A percentile compares a stretch with the other conserved stretches of the same genome.
phyloP scores from a whole-genome alignment of 2,797 vertebrate genomes.

The Spheniscus humboldti region DNA sequence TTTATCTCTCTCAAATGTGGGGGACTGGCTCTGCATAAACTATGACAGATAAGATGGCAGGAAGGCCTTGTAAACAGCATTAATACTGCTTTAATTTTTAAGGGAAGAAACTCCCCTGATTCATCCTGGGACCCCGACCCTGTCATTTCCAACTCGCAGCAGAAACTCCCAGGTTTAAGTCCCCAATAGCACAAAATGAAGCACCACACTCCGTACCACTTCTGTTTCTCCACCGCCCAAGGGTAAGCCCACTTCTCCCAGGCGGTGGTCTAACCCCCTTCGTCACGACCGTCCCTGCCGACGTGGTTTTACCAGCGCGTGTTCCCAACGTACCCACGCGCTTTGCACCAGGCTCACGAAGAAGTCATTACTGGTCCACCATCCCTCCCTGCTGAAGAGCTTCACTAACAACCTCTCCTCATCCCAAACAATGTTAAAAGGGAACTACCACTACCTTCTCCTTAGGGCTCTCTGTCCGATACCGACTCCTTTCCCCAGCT shows the following conservation, averaged over 20 bases:
- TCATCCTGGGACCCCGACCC: not conserved
- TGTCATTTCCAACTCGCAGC: not conserved
- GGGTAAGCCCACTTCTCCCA: not conserved
- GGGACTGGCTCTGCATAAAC: not conserved
- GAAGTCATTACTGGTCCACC: not conserved
- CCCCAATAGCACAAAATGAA: not conserved
- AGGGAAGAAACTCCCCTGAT: not conserved
- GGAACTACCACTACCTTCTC: not conserved
- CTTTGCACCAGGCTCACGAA: not conserved
- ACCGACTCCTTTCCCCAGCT: not conserved
- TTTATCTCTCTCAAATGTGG: not conserved
- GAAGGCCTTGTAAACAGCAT: not conserved
- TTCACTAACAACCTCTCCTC: not conserved
- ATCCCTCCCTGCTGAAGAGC: not conserved
- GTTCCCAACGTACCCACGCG: fast-evolving
- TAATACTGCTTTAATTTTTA: not conserved
- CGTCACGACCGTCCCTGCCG: not conserved
- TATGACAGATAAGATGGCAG: not conserved
- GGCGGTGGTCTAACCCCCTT: fast-evolving
- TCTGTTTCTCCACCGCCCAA: not conserved
- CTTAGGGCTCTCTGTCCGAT: not conserved
- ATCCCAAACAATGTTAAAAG: not conserved
- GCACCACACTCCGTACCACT: not conserved
- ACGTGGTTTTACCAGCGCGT: fast-evolving
- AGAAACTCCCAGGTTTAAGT: not conserved